Conservation (phyloP, 64 coral and sea anemone genomes). For the Montipora cactus region DNA sequence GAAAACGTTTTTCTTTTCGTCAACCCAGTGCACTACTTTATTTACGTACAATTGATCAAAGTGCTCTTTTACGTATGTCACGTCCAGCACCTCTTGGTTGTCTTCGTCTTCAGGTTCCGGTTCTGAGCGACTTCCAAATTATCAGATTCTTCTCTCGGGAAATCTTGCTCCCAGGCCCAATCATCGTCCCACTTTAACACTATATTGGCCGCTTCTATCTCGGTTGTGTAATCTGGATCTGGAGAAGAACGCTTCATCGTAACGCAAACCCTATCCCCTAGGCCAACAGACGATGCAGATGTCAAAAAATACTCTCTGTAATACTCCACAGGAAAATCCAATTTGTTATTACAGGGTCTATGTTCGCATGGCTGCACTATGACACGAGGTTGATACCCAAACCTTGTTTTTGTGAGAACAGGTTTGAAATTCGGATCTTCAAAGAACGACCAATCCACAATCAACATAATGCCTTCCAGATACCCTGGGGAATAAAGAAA, state of each 20-base stretch:
- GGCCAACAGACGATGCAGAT: not conserved
- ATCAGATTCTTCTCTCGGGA: not conserved
- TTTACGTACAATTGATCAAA: constrained; percentile 10
- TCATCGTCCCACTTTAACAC: not conserved
- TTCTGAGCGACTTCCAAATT: not conserved
- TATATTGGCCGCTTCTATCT: not conserved
- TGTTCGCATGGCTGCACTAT: not conserved
- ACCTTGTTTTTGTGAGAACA: not conserved
- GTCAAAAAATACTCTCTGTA: not conserved
- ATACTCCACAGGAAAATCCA: not conserved
- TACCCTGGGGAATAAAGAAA: not conserved
- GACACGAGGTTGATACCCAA: not conserved
- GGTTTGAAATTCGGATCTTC: not conserved
- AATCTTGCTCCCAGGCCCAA: not conserved
- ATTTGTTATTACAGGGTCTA: not conserved
- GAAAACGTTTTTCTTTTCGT: not conserved
- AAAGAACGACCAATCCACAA: not conserved
- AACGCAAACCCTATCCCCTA: not conserved
- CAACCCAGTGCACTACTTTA: not conserved
- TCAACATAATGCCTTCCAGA: not conserved
- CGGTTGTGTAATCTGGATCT: not conserved
- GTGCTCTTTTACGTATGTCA: not conserved
- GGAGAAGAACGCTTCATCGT: not conserved
- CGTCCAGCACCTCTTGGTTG: not conserved
- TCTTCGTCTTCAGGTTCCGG: not conserved